Evolutionary conservation across 2,797 vertebrate genomes (phyloP).

Genomic region (Peromyscus attwateri): DNA sequence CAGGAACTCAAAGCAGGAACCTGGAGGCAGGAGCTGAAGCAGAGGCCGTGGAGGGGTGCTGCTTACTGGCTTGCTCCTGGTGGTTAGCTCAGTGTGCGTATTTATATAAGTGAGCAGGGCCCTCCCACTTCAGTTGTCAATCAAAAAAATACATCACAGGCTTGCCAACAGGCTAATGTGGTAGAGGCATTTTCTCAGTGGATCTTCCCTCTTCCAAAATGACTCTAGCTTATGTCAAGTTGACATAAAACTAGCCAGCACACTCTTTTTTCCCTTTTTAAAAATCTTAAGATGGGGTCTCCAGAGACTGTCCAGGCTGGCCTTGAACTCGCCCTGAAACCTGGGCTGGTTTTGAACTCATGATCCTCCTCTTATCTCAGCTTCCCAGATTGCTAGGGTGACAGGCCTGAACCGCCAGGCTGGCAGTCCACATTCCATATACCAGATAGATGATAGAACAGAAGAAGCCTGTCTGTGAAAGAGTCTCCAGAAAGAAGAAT

Average conservation of each 20-base stretch:
- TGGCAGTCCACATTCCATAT: accelerated
- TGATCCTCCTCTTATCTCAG: background rate
- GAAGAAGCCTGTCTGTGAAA: background rate
- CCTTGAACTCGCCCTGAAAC: background rate
- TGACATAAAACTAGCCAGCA: background rate
- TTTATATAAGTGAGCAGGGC: background rate
- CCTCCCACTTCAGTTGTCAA: no score
- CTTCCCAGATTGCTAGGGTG: background rate
- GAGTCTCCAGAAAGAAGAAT: background rate
- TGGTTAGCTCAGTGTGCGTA: background rate
- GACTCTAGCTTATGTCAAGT: background rate
- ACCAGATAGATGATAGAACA: accelerated
- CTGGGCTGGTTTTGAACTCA: background rate
- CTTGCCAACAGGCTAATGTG: background rate
- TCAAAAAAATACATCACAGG: background rate
- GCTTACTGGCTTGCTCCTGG: background rate
- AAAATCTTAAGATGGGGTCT: background rate
- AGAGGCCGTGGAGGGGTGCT: no score
- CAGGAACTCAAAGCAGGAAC: background rate
- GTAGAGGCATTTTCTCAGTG: background rate
- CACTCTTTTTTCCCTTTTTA: background rate
- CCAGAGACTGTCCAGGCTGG: background rate
- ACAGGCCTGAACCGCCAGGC: background rate
- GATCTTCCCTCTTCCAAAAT: background rate
- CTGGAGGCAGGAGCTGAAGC: background rate